phyloP scores from a whole-genome alignment of 2,113 vertebrate genomes.

The Crocuta crocuta region DNA sequence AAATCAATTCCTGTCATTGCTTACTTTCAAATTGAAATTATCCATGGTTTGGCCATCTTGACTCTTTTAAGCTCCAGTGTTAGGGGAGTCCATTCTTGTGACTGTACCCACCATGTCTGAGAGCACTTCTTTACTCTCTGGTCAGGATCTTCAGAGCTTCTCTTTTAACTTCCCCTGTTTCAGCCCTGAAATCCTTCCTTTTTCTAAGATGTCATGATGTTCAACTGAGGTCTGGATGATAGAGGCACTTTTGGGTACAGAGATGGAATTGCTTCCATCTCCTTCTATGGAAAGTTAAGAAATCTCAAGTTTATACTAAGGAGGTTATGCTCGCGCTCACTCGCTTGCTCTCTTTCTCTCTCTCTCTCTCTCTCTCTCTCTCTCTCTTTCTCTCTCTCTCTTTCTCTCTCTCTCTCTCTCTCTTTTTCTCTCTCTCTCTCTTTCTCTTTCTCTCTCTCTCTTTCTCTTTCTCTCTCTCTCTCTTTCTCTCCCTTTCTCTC shows the following conservation, averaged over 20 bases:
- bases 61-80: not conserved
- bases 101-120: not conserved
- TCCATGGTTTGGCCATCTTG: not conserved
- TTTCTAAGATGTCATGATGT: not conserved
- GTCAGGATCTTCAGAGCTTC: not conserved
- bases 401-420: no score
- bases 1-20: not conserved
- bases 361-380: no score
- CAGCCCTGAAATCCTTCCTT: not conserved
- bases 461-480: no score
- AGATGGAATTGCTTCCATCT: not conserved
- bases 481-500: no score
- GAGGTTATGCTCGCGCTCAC: no score
- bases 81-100: not conserved
- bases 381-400: no score
- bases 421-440: no score
- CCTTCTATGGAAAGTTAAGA: not conserved
- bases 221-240: no score
- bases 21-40: constrained; percentile 3
- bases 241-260: not conserved
- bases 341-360: no score
- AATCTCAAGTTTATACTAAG: not conserved
- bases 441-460: no score
- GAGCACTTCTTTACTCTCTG: not conserved
- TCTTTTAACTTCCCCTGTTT: not conserved